Percentiles rank a stretch among this genome's conserved stretches.
phyloP scores from a whole-genome alignment of 1,140 invertebrate species.

The Marisa cornuarietis region DNA sequence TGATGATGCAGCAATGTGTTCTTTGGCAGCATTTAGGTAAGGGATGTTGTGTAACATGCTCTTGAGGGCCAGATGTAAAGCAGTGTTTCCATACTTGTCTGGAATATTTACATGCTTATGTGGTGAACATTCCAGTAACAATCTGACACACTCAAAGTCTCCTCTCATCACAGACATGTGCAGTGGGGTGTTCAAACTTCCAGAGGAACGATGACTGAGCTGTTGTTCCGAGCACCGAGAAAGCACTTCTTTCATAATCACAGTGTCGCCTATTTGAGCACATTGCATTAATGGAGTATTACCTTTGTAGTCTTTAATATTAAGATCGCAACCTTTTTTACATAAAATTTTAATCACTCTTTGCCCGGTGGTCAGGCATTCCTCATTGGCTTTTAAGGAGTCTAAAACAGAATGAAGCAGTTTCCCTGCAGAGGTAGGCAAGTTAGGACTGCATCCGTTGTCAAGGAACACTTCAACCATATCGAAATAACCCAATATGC shows the following conservation, averaged over 20 bases:
- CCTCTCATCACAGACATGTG: constrained; percentile 49
- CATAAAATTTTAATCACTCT: constrained; percentile 30
- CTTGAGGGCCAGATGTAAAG: constrained; percentile 33
- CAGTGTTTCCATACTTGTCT: constrained; percentile 37
- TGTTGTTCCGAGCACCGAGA: constrained; percentile 28
- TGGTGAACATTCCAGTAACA: constrained; percentile 31
- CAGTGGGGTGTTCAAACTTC: constrained; percentile 40
- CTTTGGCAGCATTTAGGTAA: constrained; percentile 34
- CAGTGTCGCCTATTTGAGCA: constrained; percentile 43
- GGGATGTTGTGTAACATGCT: constrained; percentile 39
- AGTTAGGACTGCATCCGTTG: constrained; percentile 51
- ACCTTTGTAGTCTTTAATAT: constrained; percentile 39
- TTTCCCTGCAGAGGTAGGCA: constrained; percentile 47
- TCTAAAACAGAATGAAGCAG: constrained; percentile 45
- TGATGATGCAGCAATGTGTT: constrained; percentile 3
- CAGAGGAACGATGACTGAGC: constrained; percentile 25
- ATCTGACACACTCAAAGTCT: constrained; percentile 43
- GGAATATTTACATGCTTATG: constrained; percentile 30
- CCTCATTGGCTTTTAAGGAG: constrained; percentile 31
- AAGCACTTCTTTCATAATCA: constrained; percentile 35
- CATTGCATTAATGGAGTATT: constrained; percentile 41
- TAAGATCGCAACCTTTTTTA: constrained; percentile 40
- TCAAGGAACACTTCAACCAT: constrained; percentile 44
- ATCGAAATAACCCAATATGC: constrained; percentile 40
- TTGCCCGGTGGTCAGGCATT: constrained; percentile 23